Evolutionary conservation across 1,140 invertebrate genomes (phyloP).

Genomic region (Listronotus oregonensis): DNA sequence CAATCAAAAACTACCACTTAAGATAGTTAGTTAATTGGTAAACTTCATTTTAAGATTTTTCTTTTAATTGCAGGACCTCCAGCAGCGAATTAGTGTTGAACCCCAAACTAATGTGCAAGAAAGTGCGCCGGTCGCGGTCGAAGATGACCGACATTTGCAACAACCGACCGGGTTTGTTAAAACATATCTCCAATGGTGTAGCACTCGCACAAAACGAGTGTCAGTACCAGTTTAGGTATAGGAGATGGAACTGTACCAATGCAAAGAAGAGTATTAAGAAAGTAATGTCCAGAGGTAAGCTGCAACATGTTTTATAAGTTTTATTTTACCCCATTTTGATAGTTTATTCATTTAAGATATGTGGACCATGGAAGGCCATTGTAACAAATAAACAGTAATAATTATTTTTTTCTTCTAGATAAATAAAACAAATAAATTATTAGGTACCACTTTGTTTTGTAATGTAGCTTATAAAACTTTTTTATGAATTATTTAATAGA

Average conservation of each 20-base stretch:
- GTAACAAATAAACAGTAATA: too few relatives aligned
- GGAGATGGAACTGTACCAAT: slow-evolving; percentile 85
- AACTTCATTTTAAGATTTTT: too few relatives aligned
- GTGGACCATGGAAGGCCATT: too few relatives aligned
- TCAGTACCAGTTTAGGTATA: slow-evolving; percentile 80
- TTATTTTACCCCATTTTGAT: too few relatives aligned
- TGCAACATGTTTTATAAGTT: not conserved
- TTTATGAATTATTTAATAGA: too few relatives aligned
- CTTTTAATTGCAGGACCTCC: slow-evolving; percentile 67
- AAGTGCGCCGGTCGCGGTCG: slow-evolving; percentile 71
- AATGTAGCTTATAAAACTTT: too few relatives aligned
- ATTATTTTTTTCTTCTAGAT: too few relatives aligned
- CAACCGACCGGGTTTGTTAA: slow-evolving; percentile 75
- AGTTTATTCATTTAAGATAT: too few relatives aligned
- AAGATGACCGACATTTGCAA: slow-evolving; percentile 76
- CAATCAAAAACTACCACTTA: too few relatives aligned
- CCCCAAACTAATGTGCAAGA: slow-evolving; percentile 83
- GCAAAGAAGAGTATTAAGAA: slow-evolving; percentile 77
- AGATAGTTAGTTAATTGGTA: too few relatives aligned
- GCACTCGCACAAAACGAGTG: slow-evolving; percentile 80
- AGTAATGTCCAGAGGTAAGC: slow-evolving; percentile 79
- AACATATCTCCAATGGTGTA: slow-evolving; percentile 78
- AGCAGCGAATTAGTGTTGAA: slow-evolving; percentile 86
- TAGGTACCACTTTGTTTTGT: too few relatives aligned
- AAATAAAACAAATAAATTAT: too few relatives aligned